Base-by-base conservation (phyloP, 2,113 vertebrate species). In the Proterorhinus semilunaris region DNA sequence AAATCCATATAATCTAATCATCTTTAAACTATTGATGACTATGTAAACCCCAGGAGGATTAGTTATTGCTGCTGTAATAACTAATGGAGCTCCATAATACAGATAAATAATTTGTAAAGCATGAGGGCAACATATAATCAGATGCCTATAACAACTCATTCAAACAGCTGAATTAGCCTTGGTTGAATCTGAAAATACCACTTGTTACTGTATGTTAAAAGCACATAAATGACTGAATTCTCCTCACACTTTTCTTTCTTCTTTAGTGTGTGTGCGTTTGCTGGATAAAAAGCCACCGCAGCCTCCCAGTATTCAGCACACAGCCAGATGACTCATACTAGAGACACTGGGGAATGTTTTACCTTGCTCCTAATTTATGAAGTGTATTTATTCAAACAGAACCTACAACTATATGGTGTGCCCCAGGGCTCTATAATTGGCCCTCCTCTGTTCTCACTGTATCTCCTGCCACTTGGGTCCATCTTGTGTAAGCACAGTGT, bases 291-390 rank as follows among this genome's bases (percentile, higher is more conserved):
- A 69, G 78, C 72, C 3, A 36, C n/a, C 10, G 65, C 61, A 68
- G 65, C 44, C 54, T 63, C 78, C 64, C 51, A 69, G 68, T 12
- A 63, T 79, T 67, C 61, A 50, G 69, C 47, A 71, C 65, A 52
- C 79, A 65, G 72, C 77, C 65, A 69, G 76, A 81, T 81, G 80
- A 84, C 62, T 87, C 80, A 85, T 47, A 51, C 3, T n/a, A 50
- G 71, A 80, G 61, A 10, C 46, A 42, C 17, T 68, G 27, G 46
- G 65, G 71, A 62, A 50, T 76, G 63, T 50, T 49, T 68, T 44
- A 51, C 55, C 54, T 45, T 52, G 42, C 51, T 69, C 44, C 72
- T 69, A 69, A 66, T 65, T 74, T 0, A 63, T 50, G 16, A 52
- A 71, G 68, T 65, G 55, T 36, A 57, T 72, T 57, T 59, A 78